Base-by-base conservation (phyloP, 2,888 invertebrate genomes). In the Polylopha cassiicola region DNA sequence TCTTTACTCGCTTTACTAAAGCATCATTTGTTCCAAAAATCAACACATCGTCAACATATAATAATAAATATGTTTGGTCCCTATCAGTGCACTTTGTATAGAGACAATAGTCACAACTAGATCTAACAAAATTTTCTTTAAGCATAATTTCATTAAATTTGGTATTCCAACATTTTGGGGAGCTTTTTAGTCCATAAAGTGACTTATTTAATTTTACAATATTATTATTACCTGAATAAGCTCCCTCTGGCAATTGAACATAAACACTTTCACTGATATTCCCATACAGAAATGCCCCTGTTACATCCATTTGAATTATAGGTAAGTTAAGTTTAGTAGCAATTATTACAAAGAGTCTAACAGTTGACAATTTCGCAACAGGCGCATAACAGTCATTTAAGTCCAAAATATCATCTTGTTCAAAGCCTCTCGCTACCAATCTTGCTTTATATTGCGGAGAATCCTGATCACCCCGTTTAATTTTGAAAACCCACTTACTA, bases 231-330 rank as follows among this genome's bases (percentile, higher is more conserved):
- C 27, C 29, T 5, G 14, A 4, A 10, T 44, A 43, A 9, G 43
- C 46, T 1, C 47, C 45, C 20, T 51, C 49, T 29, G 51, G 51
- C 20, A 48, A 47, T 11, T n/a, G 34, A 2, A 51, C 7, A 20
- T 39, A 48, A 1, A 51, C 47, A 33, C 24, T 17, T 26, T 46
- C 46, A 18, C 45, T 22, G 5, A 47, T 43, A 1, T 45, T 36
- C n/a, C 48, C 46, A 44, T 50, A 46, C 3, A 48, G 24, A 28
- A 52, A 50, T 15, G 46, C 48, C 8, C 44, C 47, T 0, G 39
- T 50, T 3, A 41, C 46, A 43, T 50, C 52, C 49, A 51, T 24
- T 14, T 38, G 38, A n/a, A n/a, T n/a, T n/a, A n/a, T n/a, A n/a
- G n/a, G n/a, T n/a, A n/a, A n/a, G n/a, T n/a, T n/a, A n/a, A 44